These are phyloP conservation scores for Trissolcus basalis DNA, from an alignment of 1,140 invertebrate species.

Conservation along the genomic window DNA sequence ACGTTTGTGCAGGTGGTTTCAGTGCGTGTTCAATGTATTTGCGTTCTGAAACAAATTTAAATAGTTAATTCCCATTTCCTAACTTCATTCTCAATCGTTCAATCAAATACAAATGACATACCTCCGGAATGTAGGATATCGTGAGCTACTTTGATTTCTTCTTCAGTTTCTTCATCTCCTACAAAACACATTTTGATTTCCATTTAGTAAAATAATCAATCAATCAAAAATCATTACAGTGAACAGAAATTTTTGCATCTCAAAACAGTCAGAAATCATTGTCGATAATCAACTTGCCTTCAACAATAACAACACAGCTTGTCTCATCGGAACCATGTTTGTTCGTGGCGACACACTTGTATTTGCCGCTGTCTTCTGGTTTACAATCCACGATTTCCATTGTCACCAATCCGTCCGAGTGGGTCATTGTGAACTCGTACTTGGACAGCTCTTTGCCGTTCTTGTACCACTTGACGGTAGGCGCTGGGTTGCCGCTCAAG, in stretches of 20 bases:
- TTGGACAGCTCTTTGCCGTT: constrained; percentile 93
- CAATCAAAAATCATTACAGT: no score
- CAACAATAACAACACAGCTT: constrained; percentile 95
- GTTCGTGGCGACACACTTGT: constrained; percentile 94
- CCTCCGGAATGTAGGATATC: constrained; percentile 91
- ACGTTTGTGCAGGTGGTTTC: constrained; percentile 84
- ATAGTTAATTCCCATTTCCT: neutral
- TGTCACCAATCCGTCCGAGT: constrained; percentile 94
- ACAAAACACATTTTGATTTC: constrained; percentile 16
- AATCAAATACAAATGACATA: no score
- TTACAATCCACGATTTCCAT: constrained; percentile 97
- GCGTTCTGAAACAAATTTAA: constrained; percentile 78
- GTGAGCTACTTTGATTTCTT: constrained; percentile 88
- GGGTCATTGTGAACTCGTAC: constrained; percentile 91
- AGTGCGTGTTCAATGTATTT: constrained; percentile 88
- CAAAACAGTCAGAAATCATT: no score
- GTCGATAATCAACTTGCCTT: constrained; percentile 81
- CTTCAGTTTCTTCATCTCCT: constrained; percentile 80
- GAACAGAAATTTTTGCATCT: no score
- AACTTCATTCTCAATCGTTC: neutral
- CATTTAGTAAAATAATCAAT: no score
- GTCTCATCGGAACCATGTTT: constrained; percentile 95
- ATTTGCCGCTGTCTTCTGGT: constrained; percentile 96
- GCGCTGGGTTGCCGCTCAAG: constrained; percentile 93
- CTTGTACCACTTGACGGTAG: constrained; percentile 95